Base-by-base conservation (phyloP, 2,888 invertebrate species). In the Synanthedon formicaeformis region DNA sequence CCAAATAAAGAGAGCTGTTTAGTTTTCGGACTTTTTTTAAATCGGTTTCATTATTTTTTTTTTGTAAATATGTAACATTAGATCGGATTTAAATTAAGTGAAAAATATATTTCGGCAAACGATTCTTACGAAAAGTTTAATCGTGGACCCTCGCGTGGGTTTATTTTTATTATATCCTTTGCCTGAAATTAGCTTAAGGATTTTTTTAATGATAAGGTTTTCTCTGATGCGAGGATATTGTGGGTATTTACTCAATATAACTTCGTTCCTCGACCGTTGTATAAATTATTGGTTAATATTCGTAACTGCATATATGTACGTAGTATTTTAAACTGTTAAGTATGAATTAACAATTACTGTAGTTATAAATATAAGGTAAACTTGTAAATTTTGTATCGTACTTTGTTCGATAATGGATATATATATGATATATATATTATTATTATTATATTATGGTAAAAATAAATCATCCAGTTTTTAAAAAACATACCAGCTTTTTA, bases 381-480 rank as follows among this genome's bases (percentile, higher is more conserved):
- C 89, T 88, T 91, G 91, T 91, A 91, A 89, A 91, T 91, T 91
- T 91, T 91, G 91, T 91, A 91, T 90, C 89, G 91, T 91, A 91
- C 90, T 91, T 91, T 91, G 91, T 91, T 90, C 80, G 80, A 79
- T 77, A 78, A 89, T 90, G 89, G 90, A 91, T 90, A 91, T 90
- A 91, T 90, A 87, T 34, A 10, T 8, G 6, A 34, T 34, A 34
- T 34, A 34, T 34, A 34, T 34, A 34, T 34, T 34, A 34, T 34
- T 34, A 34, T 86, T 90, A 91, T 90, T 90, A 90, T 89, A 90
- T 90, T 89, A 91, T 90, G 90, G 90, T 90, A 90, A 90, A 77
- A 86, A 90, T 88, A 89, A 88, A 89, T 89, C 89, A 90, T 90
- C 88, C 88, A 89, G 89, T 90, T 90, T 90, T 89, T 88, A 88